A percentile compares a stretch with the other conserved stretches of the same genome.
phyloP scores from a whole-genome alignment of 2,797 vertebrate species.

The Acanthurus leucopareius region DNA sequence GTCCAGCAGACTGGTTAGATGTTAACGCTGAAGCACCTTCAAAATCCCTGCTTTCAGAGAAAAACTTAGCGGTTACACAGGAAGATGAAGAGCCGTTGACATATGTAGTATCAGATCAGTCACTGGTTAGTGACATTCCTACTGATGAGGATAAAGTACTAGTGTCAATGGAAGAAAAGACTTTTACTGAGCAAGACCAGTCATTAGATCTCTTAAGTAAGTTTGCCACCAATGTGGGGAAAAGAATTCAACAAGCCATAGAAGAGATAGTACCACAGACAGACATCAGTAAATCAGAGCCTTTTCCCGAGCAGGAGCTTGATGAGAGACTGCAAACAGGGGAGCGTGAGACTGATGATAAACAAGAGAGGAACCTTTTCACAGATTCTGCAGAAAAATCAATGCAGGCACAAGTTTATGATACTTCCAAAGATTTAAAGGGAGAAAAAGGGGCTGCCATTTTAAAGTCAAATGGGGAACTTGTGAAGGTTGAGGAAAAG shows the following conservation, averaged over 20 bases:
- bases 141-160: constrained; percentile 32
- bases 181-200: constrained; percentile 52
- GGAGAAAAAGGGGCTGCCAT: constrained; percentile 10
- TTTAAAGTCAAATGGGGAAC: constrained; percentile 12
- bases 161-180: constrained; percentile 26
- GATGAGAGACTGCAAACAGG: constrained; percentile 23
- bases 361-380: constrained; percentile 10
- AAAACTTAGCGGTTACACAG: constrained; percentile 2
- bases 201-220: constrained; percentile 78
- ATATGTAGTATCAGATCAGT: constrained; percentile 33
- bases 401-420: neutral
- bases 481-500: neutral
- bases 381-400: constrained; percentile 15
- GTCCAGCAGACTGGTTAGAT: constrained; percentile 44
- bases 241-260: constrained; percentile 80
- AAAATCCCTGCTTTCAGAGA: constrained; percentile 44
- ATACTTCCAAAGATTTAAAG: constrained; percentile 14
- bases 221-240: constrained; percentile 82
- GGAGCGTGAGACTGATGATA: constrained; percentile 17
- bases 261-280: constrained; percentile 67
- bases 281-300: constrained; percentile 20
- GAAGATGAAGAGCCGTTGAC: neutral
- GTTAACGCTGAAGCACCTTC: constrained; percentile 25
- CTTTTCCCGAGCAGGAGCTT: constrained; percentile 14
- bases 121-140: constrained; percentile 8